phyloP scores from a whole-genome alignment of 2,888 invertebrate species.

The Miltochrista miniata region DNA sequence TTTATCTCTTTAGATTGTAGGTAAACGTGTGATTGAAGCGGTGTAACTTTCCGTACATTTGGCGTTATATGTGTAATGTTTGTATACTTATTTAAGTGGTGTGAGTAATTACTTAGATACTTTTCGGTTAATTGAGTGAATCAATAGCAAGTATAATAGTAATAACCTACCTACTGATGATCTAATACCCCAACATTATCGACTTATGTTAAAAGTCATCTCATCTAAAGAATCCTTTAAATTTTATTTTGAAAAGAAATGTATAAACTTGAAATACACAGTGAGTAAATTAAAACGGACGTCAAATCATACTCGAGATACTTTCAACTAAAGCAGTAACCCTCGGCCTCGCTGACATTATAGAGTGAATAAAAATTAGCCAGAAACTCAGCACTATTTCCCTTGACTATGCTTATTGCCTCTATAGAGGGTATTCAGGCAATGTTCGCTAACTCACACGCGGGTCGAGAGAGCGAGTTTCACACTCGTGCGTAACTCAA shows the following conservation, averaged over 20 bases:
- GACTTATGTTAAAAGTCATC: no score
- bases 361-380: conserved; percentile 51
- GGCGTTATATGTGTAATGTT: no score
- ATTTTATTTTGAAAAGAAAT: neutral
- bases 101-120: no score
- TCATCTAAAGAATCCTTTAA: no score
- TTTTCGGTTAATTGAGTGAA: no score
- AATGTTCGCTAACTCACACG: conserved; percentile 52
- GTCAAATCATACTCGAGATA: conserved; percentile 4
- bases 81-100: no score
- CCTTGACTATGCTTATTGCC: conserved; percentile 64
- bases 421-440: conserved; percentile 72
- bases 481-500: conserved; percentile 74
- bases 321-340: conserved; percentile 4
- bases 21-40: no score
- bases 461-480: conserved; percentile 71
- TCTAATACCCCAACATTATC: no score
- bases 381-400: conserved; percentile 43
- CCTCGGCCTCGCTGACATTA: conserved; percentile 1
- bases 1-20: no score
- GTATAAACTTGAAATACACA: neutral
- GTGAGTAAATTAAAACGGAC: conserved; percentile 2
- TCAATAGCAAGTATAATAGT: no score
- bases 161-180: no score
- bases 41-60: no score